phyloP scores from a whole-genome alignment of 2,113 vertebrate genomes.

The Gobiocypris rarus region DNA sequence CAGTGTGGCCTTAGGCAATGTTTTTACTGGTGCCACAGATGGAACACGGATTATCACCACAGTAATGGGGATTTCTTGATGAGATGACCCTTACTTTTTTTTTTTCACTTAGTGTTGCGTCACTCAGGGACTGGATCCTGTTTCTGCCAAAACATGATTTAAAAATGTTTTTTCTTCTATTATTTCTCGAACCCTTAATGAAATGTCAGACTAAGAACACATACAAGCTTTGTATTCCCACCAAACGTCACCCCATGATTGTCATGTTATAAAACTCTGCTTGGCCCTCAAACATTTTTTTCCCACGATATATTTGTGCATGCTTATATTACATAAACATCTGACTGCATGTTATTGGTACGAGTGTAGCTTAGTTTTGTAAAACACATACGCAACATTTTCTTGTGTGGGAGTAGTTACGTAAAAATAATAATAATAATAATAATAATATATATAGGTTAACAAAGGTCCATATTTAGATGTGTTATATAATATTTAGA shows the following conservation, averaged over 20 bases:
- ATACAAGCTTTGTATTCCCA: not conserved
- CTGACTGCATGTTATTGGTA: not conserved
- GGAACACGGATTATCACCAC: not conserved
- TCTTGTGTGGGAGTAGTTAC: constrained; percentile 3
- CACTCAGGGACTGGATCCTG: not conserved
- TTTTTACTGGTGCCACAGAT: not conserved
- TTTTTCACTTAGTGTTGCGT: not conserved
- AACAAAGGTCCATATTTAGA: too few relatives aligned
- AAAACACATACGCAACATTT: not conserved
- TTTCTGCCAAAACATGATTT: not conserved
- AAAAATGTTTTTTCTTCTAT: not conserved
- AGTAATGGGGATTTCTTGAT: not conserved
- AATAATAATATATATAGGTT: too few relatives aligned
- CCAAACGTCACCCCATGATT: not conserved
- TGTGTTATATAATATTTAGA: too few relatives aligned
- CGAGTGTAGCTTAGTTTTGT: not conserved
- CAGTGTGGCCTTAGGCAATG: not conserved
- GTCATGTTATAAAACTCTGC: not conserved
- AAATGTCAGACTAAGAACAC: not conserved
- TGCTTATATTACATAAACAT: constrained; percentile 11
- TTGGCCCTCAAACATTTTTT: not conserved
- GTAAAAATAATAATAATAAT: too few relatives aligned
- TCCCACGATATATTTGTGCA: constrained; percentile 22
- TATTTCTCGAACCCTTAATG: not conserved
- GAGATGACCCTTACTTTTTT: not conserved